phyloP scores from a whole-genome alignment of 2,888 invertebrate species.

The Hydrotaea diabolus region DNA sequence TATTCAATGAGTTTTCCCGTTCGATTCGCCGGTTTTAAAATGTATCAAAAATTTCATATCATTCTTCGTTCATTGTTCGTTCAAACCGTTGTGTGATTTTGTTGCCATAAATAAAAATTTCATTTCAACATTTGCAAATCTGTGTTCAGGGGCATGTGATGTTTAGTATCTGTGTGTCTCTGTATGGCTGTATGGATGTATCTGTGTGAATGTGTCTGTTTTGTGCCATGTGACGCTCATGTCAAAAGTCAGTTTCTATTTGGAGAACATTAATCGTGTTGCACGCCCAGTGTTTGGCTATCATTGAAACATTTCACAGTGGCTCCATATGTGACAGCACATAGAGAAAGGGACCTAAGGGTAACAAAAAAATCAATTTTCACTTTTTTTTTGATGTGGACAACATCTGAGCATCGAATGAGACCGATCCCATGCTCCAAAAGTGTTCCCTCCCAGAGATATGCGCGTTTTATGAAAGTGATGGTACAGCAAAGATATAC shows the following conservation, averaged over 20 bases:
- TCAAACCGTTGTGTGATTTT: constrained; percentile 15
- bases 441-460: no score
- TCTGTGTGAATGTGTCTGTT: constrained; percentile 25
- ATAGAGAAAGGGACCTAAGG: no score
- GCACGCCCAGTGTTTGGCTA: neutral
- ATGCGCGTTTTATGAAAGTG: no score
- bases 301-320: neutral
- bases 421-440: no score
- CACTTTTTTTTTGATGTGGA: no score
- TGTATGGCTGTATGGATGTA: neutral
- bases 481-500: no score
- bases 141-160: neutral
- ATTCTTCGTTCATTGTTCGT: constrained; percentile 9
- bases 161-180: neutral
- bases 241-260: constrained; percentile 65
- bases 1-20: neutral
- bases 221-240: constrained; percentile 56
- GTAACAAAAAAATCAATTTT: no score
- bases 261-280: constrained; percentile 63
- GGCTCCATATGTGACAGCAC: no score
- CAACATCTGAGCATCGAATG: no score
- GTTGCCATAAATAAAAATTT: constrained; percentile 32
- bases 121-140: constrained; percentile 37
- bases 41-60: neutral
- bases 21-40: neutral